phyloP scores from a whole-genome alignment of 2,888 invertebrate genomes.

The Epinotia demarniana region DNA sequence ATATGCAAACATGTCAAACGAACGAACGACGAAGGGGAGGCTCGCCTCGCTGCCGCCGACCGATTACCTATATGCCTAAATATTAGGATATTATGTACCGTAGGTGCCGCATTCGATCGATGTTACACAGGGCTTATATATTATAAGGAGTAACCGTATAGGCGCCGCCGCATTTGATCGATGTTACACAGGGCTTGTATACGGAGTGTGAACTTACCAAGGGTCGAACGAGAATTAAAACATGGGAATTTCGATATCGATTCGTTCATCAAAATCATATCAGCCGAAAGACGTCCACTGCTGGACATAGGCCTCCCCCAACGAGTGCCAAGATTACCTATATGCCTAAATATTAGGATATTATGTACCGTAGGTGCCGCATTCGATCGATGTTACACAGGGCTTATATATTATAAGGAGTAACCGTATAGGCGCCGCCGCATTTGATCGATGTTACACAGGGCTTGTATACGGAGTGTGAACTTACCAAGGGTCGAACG shows the following conservation, averaged over 20 bases:
- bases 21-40: constrained; percentile 34
- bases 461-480: background rate
- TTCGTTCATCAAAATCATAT: too few species aligned
- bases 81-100: background rate
- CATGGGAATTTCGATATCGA: too few species aligned
- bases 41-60: constrained; percentile 22
- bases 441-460: constrained; percentile 4
- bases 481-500: background rate
- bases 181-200: background rate
- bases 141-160: background rate
- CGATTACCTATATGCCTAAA: constrained; percentile 17
- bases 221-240: too few species aligned
- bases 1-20: constrained; percentile 14
- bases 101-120: constrained; percentile 3
- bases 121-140: background rate
- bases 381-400: constrained; percentile 4
- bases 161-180: background rate
- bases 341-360: constrained; percentile 20
- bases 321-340: too few species aligned
- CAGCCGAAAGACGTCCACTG: too few species aligned
- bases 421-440: background rate
- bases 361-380: background rate
- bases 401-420: background rate
- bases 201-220: background rate
- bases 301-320: too few species aligned